Percentiles rank a stretch among this genome's conserved stretches.
These are phyloP conservation scores for Chrysolina haemoptera DNA, from an alignment of 2,888 invertebrate genomes.

Conservation along the genomic window DNA sequence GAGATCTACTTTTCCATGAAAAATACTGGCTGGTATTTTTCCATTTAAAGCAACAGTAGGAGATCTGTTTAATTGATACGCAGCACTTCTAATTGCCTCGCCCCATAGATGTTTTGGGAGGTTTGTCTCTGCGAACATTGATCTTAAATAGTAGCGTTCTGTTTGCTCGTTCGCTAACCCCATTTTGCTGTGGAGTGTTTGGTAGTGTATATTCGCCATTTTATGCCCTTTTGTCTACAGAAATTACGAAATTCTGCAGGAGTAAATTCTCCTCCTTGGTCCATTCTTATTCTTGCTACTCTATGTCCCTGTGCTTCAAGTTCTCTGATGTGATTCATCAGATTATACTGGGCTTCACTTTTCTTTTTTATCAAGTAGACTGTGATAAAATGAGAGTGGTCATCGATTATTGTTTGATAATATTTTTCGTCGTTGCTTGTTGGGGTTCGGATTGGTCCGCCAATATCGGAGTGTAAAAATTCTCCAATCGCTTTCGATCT, in stretches of 20 bases:
- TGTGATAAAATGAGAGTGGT: constrained; percentile 2
- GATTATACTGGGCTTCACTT: not conserved
- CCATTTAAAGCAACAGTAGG: not conserved
- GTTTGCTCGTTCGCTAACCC: constrained; percentile 5
- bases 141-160: too few relatives aligned
- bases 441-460: not conserved
- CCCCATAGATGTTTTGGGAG: not conserved
- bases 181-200: not conserved
- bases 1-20: not conserved
- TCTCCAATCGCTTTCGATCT: not conserved
- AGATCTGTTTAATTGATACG: not conserved
- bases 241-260: not conserved
- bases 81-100: not conserved
- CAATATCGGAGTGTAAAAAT: not conserved
- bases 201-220: constrained; percentile 4
- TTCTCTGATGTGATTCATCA: constrained; percentile 21
- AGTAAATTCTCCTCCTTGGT: too few relatives aligned
- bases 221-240: too few relatives aligned
- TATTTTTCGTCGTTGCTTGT: not conserved
- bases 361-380: constrained; percentile 7
- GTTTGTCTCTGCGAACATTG: not conserved
- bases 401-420: constrained; percentile 17
- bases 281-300: not conserved
- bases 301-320: not conserved
- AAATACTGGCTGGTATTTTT: not conserved